Evolutionary conservation across 2,113 vertebrate genomes (phyloP), one percentile per base, ranked within the genome.

Genomic region (Otocyon megalotis): DNA sequence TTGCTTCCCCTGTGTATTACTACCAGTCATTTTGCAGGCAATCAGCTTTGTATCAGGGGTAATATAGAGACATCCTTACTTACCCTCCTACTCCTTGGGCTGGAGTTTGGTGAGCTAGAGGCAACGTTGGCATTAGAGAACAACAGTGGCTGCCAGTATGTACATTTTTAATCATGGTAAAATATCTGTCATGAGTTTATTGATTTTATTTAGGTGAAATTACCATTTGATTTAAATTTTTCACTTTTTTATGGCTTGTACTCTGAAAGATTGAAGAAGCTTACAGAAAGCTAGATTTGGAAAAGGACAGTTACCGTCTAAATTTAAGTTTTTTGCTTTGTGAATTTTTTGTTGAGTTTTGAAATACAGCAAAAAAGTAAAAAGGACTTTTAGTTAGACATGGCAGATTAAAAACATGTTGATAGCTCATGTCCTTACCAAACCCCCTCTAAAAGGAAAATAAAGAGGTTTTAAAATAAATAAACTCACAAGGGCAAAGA

Each of bases 151-250:
- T 77, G 8, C 74, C 43, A 77, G 74, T 14, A 50, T 50, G 26
- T 28, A 30, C 43, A 54, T 79, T 95, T 95, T 83, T 77, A 95
- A 83, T 95, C 22, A 65, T 81, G 53, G 37, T 37, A 85, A 90
- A 97, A 56, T 96, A 35, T 82, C 65, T 67, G 19, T 92, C 54
- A 86, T 56, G n/a, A 72, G 22, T 72, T 84, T 90, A 83, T 35
- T 96, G 65, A 28, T 93, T 97, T 96, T 93, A 69, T 96, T 96
- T 92, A 83, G 35, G 67, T 71, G 50, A 63, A 81, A 43, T 87
- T 48, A 65, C 22, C 16, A 37, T 37, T 88, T 92, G 17, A n/a
- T 58, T 90, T 83, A 53, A 92, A 74, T 79, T 81, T 72, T 90
- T 95, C 5, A 50, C 13, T 95, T 94, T 79, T 89, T 35, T 54